Percentiles rank a stretch among this genome's conserved stretches.
phyloP scores from a whole-genome alignment of 2,797 vertebrate genomes.

The Podarcis siculus region DNA sequence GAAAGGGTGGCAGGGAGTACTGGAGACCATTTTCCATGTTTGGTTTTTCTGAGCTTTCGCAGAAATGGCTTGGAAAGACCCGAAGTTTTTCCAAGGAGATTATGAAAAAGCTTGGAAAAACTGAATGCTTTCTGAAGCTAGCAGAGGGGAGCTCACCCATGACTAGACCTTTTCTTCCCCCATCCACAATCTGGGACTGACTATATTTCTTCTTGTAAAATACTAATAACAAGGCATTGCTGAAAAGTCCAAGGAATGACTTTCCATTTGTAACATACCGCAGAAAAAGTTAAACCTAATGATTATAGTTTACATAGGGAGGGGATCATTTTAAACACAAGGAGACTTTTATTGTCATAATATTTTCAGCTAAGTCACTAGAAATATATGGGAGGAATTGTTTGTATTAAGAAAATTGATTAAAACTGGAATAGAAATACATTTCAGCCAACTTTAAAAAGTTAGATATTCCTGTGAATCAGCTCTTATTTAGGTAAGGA shows the following conservation, averaged over 20 bases:
- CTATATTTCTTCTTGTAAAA: conserved; percentile 18
- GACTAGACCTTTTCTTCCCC: neutral
- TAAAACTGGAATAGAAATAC: conserved; percentile 64
- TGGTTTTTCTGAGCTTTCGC: conserved; percentile 1
- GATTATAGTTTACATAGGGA: conserved; percentile 25
- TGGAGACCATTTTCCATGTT: neutral
- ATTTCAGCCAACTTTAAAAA: conserved; percentile 57
- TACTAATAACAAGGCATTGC: neutral
- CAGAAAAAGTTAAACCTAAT: conserved; percentile 9
- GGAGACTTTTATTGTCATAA: conserved; percentile 16
- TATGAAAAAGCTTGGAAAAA: neutral
- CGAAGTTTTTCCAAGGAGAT: neutral
- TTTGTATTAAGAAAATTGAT: conserved; percentile 53
- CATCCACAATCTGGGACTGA: neutral
- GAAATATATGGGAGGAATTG: conserved; percentile 49
- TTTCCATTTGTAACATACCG: conserved; percentile 10
- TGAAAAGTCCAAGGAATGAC: neutral
- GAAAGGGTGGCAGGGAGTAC: neutral
- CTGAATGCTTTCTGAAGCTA: conserved; percentile 1
- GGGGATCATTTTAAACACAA: neutral
- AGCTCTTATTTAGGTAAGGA: conserved; percentile 38
- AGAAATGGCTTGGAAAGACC: neutral
- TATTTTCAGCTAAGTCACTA: conserved; percentile 43
- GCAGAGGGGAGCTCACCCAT: neutral
- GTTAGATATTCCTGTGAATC: conserved; percentile 41